phyloP scores from a whole-genome alignment of 1,140 invertebrate species.

The Aradophagus sp. region DNA sequence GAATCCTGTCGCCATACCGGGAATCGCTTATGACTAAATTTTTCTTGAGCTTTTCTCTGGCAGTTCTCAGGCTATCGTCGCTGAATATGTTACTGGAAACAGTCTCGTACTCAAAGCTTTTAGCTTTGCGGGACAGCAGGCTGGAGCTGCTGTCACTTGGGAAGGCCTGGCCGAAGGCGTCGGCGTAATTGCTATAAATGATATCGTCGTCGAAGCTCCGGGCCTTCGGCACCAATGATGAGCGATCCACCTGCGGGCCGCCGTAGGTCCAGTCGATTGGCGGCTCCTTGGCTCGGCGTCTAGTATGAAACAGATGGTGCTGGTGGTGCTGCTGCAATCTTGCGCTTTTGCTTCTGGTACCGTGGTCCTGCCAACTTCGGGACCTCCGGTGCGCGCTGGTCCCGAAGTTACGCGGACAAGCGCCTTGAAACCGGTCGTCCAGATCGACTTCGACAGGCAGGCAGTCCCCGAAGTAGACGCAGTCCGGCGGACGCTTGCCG shows the following conservation, averaged over 20 bases:
- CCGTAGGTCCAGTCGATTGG: conserved; percentile 15
- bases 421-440: conserved; percentile 61
- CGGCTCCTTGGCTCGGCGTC: conserved; percentile 25
- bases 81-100: conserved; percentile 72
- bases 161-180: conserved; percentile 18
- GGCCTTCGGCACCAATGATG: conserved; percentile 64
- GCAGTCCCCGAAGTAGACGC: conserved; percentile 71
- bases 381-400: conserved; percentile 56
- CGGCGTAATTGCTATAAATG: conserved; percentile 49
- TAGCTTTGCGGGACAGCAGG: conserved; percentile 59
- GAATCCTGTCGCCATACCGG: conserved; percentile 70
- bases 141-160: conserved; percentile 17
- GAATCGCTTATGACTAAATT: conserved; percentile 69
- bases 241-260: conserved; percentile 60
- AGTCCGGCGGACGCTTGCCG: conserved; percentile 66
- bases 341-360: conserved; percentile 43
- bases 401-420: conserved; percentile 43
- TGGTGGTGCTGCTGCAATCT: conserved; percentile 40
- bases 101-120: conserved; percentile 71
- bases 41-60: conserved; percentile 70
- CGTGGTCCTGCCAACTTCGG: conserved; percentile 63
- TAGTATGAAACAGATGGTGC: conserved; percentile 40
- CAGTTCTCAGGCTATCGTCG: conserved; percentile 72
- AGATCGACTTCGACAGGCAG: conserved; percentile 65
- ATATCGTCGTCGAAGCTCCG: conserved; percentile 65